These are phyloP conservation scores for Bujurquina vittata DNA, from an alignment of 2,113 vertebrate species.

Conservation along the genomic window DNA sequence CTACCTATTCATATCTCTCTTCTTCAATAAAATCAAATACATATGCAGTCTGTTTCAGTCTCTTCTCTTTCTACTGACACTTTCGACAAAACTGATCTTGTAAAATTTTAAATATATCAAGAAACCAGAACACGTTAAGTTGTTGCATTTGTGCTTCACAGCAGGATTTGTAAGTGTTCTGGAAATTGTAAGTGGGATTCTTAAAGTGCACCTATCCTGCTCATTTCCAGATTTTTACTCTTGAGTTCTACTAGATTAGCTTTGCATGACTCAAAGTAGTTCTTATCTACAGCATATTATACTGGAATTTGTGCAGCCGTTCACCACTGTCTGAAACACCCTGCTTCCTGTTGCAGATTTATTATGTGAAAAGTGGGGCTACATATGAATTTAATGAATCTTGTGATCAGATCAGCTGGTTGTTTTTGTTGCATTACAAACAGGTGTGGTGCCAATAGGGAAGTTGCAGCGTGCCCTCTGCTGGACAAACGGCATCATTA, in stretches of 20 bases:
- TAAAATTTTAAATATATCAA: background rate
- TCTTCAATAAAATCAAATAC: constrained; percentile 95
- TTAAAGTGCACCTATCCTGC: no score
- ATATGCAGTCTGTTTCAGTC: constrained; percentile 76
- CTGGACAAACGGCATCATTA: background rate
- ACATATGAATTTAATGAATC: no score
- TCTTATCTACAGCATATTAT: no score
- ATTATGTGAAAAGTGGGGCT: no score
- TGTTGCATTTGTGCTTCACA: background rate
- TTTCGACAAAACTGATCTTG: background rate
- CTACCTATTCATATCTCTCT: constrained; percentile 89
- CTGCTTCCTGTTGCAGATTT: no score
- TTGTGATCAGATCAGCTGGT: background rate
- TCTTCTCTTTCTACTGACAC: constrained; percentile 1
- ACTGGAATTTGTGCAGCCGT: no score
- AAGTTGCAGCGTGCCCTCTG: background rate
- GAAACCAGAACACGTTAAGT: background rate
- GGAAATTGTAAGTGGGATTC: no score
- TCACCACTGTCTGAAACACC: no score
- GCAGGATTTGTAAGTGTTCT: no score
- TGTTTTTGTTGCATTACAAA: background rate
- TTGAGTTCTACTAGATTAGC: no score
- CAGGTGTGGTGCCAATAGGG: background rate
- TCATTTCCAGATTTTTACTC: no score
- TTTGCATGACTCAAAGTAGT: no score